Percentiles rank a stretch among this genome's conserved stretches.
These are phyloP conservation scores for Coranthus polyacanthus DNA, from an alignment of 2,797 vertebrate genomes.

Conservation along the genomic window DNA sequence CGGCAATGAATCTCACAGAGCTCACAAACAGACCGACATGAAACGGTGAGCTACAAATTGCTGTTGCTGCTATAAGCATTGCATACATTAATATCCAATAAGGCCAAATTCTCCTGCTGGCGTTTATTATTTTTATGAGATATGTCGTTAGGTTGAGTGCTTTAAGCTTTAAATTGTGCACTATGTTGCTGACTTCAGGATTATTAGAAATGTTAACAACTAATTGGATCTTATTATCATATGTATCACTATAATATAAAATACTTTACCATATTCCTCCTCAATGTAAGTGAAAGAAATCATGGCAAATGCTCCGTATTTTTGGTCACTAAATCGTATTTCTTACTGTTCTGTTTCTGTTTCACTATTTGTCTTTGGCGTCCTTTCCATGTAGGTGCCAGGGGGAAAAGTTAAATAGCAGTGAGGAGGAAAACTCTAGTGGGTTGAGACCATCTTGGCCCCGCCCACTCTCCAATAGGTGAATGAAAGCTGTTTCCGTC, in stretches of 20 bases:
- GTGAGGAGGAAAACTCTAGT: conserved; percentile 24
- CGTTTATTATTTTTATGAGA: background rate
- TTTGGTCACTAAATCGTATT: too few relatives aligned
- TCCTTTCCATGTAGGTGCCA: conserved; percentile 21
- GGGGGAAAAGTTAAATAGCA: conserved; percentile 23
- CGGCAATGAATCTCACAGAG: conserved; percentile 1
- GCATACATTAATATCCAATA: too few relatives aligned
- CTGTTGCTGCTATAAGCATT: background rate
- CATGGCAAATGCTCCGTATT: too few relatives aligned
- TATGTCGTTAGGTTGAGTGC: background rate
- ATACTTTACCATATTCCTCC: too few relatives aligned
- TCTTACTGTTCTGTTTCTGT: background rate
- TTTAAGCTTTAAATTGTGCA: background rate
- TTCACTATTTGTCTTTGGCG: background rate
- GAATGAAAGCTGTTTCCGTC: conserved; percentile 9
- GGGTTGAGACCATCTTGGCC: conserved; percentile 9
- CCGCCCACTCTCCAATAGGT: conserved; percentile 39
- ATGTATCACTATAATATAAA: too few relatives aligned
- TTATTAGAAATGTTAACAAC: background rate
- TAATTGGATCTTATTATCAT: too few relatives aligned
- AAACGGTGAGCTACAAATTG: conserved; percentile 50
- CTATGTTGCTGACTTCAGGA: background rate
- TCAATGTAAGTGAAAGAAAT: too few relatives aligned
- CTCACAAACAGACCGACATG: conserved; percentile 19
- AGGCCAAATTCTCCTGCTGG: too few relatives aligned